phyloP scores from a whole-genome alignment of 2,888 invertebrate species.

The Dicyrtoma fusca region DNA sequence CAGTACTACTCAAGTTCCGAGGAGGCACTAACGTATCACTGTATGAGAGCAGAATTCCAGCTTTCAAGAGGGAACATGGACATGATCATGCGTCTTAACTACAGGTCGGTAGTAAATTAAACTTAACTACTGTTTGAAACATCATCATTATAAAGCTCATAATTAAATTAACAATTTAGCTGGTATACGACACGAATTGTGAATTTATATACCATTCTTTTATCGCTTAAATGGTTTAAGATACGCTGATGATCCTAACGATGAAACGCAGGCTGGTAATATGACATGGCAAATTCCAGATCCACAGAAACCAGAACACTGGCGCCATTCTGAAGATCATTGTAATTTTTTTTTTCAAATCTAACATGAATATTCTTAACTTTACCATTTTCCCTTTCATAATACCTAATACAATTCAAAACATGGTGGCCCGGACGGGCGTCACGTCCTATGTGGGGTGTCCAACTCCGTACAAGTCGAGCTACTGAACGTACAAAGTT shows the following conservation, averaged over 20 bases:
- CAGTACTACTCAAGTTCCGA: constrained; percentile 89
- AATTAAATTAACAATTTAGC: no score
- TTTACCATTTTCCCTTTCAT: no score
- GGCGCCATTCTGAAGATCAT: constrained; percentile 82
- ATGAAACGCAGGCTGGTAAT: constrained; percentile 76
- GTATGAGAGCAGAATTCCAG: constrained; percentile 74
- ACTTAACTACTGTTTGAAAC: neutral
- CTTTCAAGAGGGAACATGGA: constrained; percentile 62
- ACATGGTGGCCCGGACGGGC: no score
- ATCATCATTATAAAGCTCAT: no score
- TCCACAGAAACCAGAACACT: constrained; percentile 69
- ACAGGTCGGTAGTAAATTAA: constrained; percentile 62
- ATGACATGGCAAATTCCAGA: constrained; percentile 84
- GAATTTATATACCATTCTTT: no score
- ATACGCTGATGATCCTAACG: constrained; percentile 78
- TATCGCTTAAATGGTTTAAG: constrained; percentile 20
- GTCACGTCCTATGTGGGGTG: no score
- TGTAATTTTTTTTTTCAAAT: no score
- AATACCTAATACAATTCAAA: no score
- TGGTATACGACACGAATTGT: no score
- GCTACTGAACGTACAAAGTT: no score
- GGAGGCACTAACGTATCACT: constrained; percentile 80
- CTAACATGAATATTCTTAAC: no score
- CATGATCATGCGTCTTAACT: constrained; percentile 86
- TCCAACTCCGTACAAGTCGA: no score